Base-by-base conservation (phyloP, 1,140 invertebrate genomes). In the Macrocentrus cingulum region DNA sequence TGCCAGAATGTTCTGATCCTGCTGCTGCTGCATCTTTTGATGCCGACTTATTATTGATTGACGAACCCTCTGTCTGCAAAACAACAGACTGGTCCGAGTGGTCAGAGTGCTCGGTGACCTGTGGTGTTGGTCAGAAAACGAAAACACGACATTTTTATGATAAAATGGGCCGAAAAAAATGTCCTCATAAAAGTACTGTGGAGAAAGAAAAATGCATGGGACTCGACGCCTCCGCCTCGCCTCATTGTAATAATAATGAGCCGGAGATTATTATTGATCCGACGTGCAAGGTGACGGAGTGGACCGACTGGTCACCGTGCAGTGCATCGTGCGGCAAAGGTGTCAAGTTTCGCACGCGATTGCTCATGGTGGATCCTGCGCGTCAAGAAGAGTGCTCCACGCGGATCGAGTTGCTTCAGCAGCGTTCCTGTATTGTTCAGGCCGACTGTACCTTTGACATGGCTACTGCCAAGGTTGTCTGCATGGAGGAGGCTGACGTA, bases 41-140 rank as follows among this genome's bases (percentile, higher is more conserved):
- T n/a, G n/a, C n/a, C n/a, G n/a, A n/a, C 70, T 70, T 13, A 57
- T 13, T 5, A 56, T 76, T 29, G 83, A 82, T 0, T 3, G 19
- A 16, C 2, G 56, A 58, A 44, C 48, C 46, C 34, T 11, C 7
- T 1, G 22, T 87, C n/a, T 95, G 93, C 71, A 78, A 80, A 29
- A 88, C 88, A 0, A 84, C 85, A 1, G 82, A 85, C 9, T 95
- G 92, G 92, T 82, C 84, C 15, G 72, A 81, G 0, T 95, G 91
- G 91, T 88, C 88, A 4, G 85, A 89, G 59, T 96, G 93, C 74
- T 91, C 91, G 0, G 85, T 84, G 1, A 87, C 87, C 6, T 96
- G 94, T 72, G 92, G 92, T 1, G 78, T 88, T 29, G 94, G 93
- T 1, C 77, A 90, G 34, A 85, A 82, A 69, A 88, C 90, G 75